Evolutionary conservation across 2,888 invertebrate genomes (phyloP), one percentile per base, ranked within the genome.

Genomic region (Papilio protenor): DNA sequence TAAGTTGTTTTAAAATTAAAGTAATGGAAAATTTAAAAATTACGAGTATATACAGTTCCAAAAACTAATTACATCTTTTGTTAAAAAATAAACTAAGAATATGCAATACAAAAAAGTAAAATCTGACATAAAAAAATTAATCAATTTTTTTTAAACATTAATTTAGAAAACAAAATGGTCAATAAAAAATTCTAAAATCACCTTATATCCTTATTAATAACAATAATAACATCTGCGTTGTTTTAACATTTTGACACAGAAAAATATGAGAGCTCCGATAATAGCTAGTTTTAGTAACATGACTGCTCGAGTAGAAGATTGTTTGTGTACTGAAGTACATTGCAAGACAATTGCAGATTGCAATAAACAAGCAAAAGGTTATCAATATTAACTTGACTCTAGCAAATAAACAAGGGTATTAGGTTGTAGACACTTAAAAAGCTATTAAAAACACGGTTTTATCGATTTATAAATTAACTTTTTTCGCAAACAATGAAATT

Each of bases 201-300:
- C 81, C 82, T 82, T 76, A 49, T 75, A 61, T n/a, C 3, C 33
- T 70, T 78, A 33, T 49, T 87, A 88, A 84, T 89, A 83, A 82
- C 86, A 89, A 82, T 89, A 85, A 79, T 83, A 87, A 78, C 88
- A 90, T 81, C 83, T 86, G 57, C 85, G 82, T 33, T 84, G 85
- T 27, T 89, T 90, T 40, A 94, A 81, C 80, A 93, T 81, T 84
- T 93, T 94, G 14, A 92, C 86, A 86, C 92, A 92, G 80, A 93
- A 84, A 79, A 93, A 92, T 83, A 92, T 85, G 0, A 94, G 79
- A 75, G 85, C 88, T 83, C 94, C 92, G 66, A 94, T 82, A n/a
- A 94, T 79, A 6, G 90, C 90, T 16, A 94, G 82, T 84, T 94
- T 94, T 1, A 94, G 84, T 82, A 94, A 86, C 94, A 94, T 92